phyloP scores from a whole-genome alignment of 2,797 vertebrate genomes.

The Austrolebias charrua region DNA sequence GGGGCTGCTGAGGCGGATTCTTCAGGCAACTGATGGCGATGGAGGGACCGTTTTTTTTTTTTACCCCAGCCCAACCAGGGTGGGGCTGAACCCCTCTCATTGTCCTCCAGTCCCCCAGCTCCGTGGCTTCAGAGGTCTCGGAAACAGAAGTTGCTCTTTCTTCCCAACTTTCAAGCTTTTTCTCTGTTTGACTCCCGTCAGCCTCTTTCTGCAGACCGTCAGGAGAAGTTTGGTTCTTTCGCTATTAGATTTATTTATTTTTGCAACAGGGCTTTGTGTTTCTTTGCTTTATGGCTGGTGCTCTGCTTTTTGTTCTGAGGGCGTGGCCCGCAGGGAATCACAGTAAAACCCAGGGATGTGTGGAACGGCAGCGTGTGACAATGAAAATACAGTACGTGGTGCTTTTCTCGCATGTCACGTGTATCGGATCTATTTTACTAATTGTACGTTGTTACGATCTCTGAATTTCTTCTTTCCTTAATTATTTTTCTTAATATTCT shows the following conservation, averaged over 20 bases:
- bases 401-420: constrained; percentile 64
- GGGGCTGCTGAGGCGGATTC: constrained; percentile 73
- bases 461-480: constrained; percentile 20
- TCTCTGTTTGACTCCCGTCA: background rate
- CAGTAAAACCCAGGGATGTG: constrained; percentile 5
- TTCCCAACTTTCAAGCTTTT: constrained; percentile 12
- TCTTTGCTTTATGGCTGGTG: constrained; percentile 36
- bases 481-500: constrained; percentile 37
- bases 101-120: constrained; percentile 10
- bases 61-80: constrained; percentile 1
- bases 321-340: constrained; percentile 20
- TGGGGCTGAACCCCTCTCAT: constrained; percentile 19
- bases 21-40: constrained; percentile 70
- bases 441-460: constrained; percentile 19
- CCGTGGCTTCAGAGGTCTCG: constrained; percentile 37
- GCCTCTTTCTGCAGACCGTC: constrained; percentile 1
- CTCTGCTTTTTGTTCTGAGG: constrained; percentile 36
- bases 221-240: constrained; percentile 9
- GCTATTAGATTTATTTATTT: background rate
- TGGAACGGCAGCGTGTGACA: constrained; percentile 4
- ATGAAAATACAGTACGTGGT: constrained; percentile 55
- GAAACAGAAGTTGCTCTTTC: constrained; percentile 22
- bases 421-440: background rate
- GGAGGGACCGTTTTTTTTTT: constrained; percentile 30
- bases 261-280: constrained; percentile 28